phyloP scores from a whole-genome alignment of 2,113 vertebrate genomes.

The Burhinus bistriatus region DNA sequence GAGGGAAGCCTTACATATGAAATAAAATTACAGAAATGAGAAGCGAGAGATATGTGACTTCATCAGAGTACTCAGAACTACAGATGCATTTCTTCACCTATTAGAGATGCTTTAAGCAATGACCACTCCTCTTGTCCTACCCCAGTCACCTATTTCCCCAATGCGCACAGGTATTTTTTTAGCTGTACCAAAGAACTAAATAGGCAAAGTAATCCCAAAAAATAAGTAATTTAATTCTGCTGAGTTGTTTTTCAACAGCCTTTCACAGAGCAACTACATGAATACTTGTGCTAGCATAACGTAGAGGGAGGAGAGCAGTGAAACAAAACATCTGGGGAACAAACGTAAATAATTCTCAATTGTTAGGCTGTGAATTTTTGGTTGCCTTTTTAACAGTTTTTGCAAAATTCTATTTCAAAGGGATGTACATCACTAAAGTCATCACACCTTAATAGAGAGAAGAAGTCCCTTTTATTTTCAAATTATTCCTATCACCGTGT shows the following conservation, averaged over 20 bases:
- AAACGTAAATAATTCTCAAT: neutral
- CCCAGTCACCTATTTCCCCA: neutral
- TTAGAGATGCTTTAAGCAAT: neutral
- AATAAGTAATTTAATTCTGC: neutral
- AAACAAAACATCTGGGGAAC: neutral
- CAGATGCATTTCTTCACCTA: neutral
- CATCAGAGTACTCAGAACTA: neutral
- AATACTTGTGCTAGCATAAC: neutral
- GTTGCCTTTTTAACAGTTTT: neutral
- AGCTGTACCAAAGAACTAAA: neutral
- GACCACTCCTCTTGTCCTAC: neutral
- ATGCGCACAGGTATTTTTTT: neutral
- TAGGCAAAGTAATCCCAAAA: neutral
- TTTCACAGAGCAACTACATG: neutral
- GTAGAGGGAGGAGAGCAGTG: neutral
- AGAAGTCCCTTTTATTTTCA: neutral
- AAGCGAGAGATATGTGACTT: neutral
- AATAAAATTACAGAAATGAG: neutral
- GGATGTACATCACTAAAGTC: accelerated
- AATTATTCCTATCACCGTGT: neutral
- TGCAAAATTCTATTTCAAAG: neutral
- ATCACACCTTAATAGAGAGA: neutral
- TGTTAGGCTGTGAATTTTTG: neutral
- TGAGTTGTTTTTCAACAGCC: neutral
- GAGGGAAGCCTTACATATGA: neutral